These are phyloP conservation scores for Cordilura impudica DNA, from an alignment of 2,888 invertebrate genomes.

Conservation along the genomic window DNA sequence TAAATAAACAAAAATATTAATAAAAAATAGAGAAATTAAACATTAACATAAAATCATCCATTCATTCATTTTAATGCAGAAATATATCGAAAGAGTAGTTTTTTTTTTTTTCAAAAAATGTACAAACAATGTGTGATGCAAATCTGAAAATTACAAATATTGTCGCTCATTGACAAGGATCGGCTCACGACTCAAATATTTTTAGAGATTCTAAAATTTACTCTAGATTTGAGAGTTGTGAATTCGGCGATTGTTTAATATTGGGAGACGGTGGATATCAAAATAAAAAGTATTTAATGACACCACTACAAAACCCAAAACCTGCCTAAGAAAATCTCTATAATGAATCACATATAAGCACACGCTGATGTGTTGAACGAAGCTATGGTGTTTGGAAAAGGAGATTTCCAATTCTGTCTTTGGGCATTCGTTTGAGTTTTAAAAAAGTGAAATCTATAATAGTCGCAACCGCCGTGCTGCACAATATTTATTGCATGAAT, in stretches of 20 bases:
- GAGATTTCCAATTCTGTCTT: background rate
- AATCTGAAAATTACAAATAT: slow-evolving; percentile 25
- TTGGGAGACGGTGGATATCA: slow-evolving; percentile 48
- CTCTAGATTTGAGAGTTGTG: slow-evolving; percentile 29
- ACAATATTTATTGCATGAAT: slow-evolving; percentile 7
- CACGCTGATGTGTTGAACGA: too few species aligned
- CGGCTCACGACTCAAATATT: slow-evolving; percentile 41
- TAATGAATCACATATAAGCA: too few species aligned
- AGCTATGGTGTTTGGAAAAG: background rate
- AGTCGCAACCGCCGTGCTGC: background rate
- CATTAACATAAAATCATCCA: too few species aligned
- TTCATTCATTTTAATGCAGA: too few species aligned
- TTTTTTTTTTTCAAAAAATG: slow-evolving; percentile 47
- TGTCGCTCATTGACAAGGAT: slow-evolving; percentile 45
- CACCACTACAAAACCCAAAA: slow-evolving; percentile 4
- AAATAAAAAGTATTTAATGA: slow-evolving; percentile 31
- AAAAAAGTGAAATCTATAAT: background rate
- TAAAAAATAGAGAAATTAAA: too few species aligned
- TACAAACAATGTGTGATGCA: slow-evolving; percentile 41
- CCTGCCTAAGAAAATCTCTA: too few species aligned
- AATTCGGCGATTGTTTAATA: slow-evolving; percentile 35
- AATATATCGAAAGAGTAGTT: slow-evolving; percentile 33
- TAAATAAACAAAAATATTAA: too few species aligned
- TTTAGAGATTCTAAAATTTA: slow-evolving; percentile 37
- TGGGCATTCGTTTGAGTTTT: background rate